Percentiles rank a stretch among this genome's conserved stretches.
Evolutionary conservation across 2,797 vertebrate species (phyloP).

Genomic region (Phoxinus dragarum): DNA sequence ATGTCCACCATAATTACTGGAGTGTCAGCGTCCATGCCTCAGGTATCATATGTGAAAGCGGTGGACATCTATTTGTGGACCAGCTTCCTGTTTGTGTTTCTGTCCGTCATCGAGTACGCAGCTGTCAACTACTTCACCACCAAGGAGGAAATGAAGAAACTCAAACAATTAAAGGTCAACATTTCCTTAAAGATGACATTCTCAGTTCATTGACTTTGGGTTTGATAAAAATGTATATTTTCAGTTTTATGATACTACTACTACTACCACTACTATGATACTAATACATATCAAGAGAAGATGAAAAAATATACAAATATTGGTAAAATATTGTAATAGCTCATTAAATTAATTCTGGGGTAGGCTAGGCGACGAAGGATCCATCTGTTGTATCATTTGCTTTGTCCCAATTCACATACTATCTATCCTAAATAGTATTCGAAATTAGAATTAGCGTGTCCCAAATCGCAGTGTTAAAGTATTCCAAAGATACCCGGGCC

Average conservation of each 20-base stretch:
- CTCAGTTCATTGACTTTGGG: not conserved
- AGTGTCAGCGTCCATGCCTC: slow-evolving; percentile 89
- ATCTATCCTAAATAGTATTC: no score
- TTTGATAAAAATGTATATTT: not conserved
- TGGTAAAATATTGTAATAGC: slow-evolving; percentile 43
- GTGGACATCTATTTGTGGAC: slow-evolving; percentile 92
- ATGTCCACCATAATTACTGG: slow-evolving; percentile 93
- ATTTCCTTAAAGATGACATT: not conserved
- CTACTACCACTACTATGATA: no score
- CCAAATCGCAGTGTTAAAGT: not conserved
- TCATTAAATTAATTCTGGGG: not conserved
- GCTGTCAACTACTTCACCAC: slow-evolving; percentile 93
- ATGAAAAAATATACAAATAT: slow-evolving; percentile 16
- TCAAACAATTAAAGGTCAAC: slow-evolving; percentile 84
- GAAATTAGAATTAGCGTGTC: not conserved
- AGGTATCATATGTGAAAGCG: slow-evolving; percentile 92
- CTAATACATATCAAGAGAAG: not conserved
- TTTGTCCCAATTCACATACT: no score
- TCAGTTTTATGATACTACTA: slow-evolving; percentile 1
- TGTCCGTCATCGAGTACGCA: slow-evolving; percentile 90
- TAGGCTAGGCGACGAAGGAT: no score
- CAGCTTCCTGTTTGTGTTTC: slow-evolving; percentile 93
- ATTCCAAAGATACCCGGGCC: not conserved
- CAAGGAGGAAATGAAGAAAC: slow-evolving; percentile 84
- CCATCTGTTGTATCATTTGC: no score